These are phyloP conservation scores for Syngnathus acus DNA, from an alignment of 2,797 vertebrate species.

Conservation along the genomic window DNA sequence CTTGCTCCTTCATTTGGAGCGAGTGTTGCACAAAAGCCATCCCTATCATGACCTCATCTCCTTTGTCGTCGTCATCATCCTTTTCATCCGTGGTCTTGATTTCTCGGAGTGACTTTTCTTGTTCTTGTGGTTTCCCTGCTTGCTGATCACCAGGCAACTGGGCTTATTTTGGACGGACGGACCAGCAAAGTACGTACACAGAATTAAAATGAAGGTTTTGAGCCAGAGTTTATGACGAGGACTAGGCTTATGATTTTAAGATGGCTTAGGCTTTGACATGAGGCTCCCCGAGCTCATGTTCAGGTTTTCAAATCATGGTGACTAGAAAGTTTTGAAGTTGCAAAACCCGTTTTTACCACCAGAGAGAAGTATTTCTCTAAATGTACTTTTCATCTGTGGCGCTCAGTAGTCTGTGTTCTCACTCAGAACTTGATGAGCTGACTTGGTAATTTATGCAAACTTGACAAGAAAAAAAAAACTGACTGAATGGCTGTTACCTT, in stretches of 20 bases:
- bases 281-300: too few relatives aligned
- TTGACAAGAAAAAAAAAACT: neutral
- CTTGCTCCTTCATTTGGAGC: neutral
- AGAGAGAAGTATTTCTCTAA: conserved; percentile 1
- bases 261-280: too few relatives aligned
- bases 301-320: neutral
- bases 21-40: neutral
- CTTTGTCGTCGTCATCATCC: neutral
- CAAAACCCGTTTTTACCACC: neutral
- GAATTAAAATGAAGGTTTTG: too few relatives aligned
- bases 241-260: neutral
- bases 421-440: neutral
- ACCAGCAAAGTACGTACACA: conserved; percentile 88
- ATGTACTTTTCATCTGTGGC: neutral
- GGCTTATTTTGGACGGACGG: conserved; percentile 93
- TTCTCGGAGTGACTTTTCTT: conserved; percentile 4
- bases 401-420: neutral
- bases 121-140: conserved; percentile 47
- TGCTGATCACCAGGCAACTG: conserved; percentile 81
- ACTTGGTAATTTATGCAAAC: neutral
- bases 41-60: neutral
- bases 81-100: neutral
- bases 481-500: neutral
- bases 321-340: neutral
- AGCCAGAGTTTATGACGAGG: too few relatives aligned